These are phyloP conservation scores for Lepidocyrtoides sp. DNA, from an alignment of 2,888 invertebrate genomes.

Conservation along the genomic window DNA sequence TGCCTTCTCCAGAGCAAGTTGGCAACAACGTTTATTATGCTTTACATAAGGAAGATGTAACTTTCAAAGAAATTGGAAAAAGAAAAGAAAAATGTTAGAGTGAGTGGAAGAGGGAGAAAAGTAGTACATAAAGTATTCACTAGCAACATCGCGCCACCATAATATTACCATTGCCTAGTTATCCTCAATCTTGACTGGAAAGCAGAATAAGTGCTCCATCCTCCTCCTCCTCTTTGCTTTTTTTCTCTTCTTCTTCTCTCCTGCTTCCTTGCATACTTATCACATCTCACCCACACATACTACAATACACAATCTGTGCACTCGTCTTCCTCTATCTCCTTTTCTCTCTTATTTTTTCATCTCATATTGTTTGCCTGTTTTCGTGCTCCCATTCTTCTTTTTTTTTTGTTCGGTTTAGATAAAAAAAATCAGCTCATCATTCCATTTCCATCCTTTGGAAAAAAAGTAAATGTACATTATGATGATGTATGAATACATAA, in stretches of 20 bases:
- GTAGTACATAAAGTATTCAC: slow-evolving; percentile 53
- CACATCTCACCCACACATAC: slow-evolving; percentile 56
- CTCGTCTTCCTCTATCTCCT: background rate
- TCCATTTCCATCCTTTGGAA: slow-evolving; percentile 2
- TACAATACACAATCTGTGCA: slow-evolving; percentile 48
- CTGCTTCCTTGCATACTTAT: slow-evolving; percentile 61
- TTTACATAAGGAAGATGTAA: slow-evolving; percentile 66
- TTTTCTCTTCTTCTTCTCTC: background rate
- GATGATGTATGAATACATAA: slow-evolving; percentile 18
- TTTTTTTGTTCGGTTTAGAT: slow-evolving; percentile 34
- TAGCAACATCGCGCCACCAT: slow-evolving; percentile 50
- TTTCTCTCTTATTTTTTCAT: background rate
- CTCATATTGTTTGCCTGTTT: slow-evolving; percentile 35
- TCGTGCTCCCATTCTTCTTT: slow-evolving; percentile 8
- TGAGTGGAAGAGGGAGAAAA: slow-evolving; percentile 39
- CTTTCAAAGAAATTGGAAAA: slow-evolving; percentile 68
- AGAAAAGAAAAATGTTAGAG: slow-evolving; percentile 61
- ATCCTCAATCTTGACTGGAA: slow-evolving; percentile 65
- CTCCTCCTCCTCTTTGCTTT: background rate
- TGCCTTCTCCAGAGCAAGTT: slow-evolving; percentile 43
- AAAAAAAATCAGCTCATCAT: slow-evolving; percentile 57
- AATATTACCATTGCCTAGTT: slow-evolving; percentile 66
- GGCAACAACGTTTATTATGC: slow-evolving; percentile 64
- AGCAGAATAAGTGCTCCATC: slow-evolving; percentile 53
- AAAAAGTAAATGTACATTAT: slow-evolving; percentile 33